Evolutionary conservation across 2,888 invertebrate species (phyloP), one percentile per base, ranked within the genome.

Genomic region (Ophioninae sp.): DNA sequence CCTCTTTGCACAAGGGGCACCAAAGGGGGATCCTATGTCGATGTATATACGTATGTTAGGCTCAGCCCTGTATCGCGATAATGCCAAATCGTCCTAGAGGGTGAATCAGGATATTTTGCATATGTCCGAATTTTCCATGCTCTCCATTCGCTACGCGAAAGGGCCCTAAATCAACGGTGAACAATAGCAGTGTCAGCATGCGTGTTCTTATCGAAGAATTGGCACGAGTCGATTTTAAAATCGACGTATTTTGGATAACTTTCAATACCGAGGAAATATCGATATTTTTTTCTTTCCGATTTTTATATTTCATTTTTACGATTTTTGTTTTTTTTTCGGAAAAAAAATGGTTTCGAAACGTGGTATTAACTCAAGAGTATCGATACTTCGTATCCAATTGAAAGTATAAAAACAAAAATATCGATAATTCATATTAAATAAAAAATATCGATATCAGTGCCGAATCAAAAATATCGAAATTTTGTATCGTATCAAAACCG

Each of bases 81-180:
- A 69, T 76, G 61, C 65, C 73, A 63, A 63, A 78, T 79, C 74
- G 80, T 63, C 69, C 64, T 51, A 51, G 65, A 65, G 83, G 82
- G 77, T 51, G 84, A 79, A 51, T 79, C 76, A 72, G 81, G 79
- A 76, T 83, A 87, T 85, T 90, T 90, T 90, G 90, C 90, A 90
- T 91, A 91, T 90, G 91, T 88, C 88, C 81, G 85, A 81, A 90
- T 91, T 90, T 87, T 89, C 80, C 86, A 89, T 85, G 88, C 87
- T 87, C 79, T 67, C 30, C 75, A 75, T 84, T 81, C 84, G 84
- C 75, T 75, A 78, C 67, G 81, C 69, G 61, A 78, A 39, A 74
- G 37, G n/a, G 23, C 23, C 64, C 44, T 72, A 76, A 79, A 79
- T 71, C 58, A 39, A 69, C 69, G 58, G 51, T 61, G 44, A 17